A percentile compares a stretch with the other conserved stretches of the same genome.
Evolutionary conservation across 2,888 invertebrate species (phyloP).

Genomic region (Ischnus inquisitorius): DNA sequence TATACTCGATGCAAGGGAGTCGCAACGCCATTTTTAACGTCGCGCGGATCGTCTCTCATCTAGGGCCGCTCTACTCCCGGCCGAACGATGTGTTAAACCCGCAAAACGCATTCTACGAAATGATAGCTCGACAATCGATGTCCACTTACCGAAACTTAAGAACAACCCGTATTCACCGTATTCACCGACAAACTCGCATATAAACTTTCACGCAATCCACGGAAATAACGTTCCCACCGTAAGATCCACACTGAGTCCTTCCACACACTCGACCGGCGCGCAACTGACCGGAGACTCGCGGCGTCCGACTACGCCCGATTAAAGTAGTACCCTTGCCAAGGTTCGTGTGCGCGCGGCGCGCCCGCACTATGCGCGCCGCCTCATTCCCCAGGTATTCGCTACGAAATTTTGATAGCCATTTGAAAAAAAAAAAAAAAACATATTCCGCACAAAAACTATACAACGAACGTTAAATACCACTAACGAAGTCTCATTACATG

Average conservation of each 20-base stretch:
- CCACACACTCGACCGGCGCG: constrained; percentile 84
- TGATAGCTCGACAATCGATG: constrained; percentile 36
- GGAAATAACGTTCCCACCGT: constrained; percentile 69
- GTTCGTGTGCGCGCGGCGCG: constrained; percentile 34
- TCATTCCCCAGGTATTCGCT: constrained; percentile 21
- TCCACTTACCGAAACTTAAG: constrained; percentile 80
- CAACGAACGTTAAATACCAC: background rate
- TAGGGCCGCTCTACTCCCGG: background rate
- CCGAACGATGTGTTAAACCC: background rate
- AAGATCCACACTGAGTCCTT: constrained; percentile 75
- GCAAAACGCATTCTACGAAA: background rate
- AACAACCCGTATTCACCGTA: constrained; percentile 77
- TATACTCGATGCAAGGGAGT: constrained; percentile 30
- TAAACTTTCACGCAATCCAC: constrained; percentile 74
- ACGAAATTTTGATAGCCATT: constrained; percentile 5
- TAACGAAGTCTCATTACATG: too few relatives aligned
- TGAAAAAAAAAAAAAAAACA: background rate
- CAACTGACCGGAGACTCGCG: constrained; percentile 80
- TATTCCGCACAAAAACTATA: background rate
- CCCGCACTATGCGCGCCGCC: constrained; percentile 28
- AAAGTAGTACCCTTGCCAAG: constrained; percentile 76
- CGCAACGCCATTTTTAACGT: constrained; percentile 17
- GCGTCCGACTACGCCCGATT: constrained; percentile 78
- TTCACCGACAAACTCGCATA: constrained; percentile 80
- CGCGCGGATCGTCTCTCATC: constrained; percentile 9